Base-by-base conservation (phyloP, 2,797 vertebrate species). In the Mormyrus proboscirostris region DNA sequence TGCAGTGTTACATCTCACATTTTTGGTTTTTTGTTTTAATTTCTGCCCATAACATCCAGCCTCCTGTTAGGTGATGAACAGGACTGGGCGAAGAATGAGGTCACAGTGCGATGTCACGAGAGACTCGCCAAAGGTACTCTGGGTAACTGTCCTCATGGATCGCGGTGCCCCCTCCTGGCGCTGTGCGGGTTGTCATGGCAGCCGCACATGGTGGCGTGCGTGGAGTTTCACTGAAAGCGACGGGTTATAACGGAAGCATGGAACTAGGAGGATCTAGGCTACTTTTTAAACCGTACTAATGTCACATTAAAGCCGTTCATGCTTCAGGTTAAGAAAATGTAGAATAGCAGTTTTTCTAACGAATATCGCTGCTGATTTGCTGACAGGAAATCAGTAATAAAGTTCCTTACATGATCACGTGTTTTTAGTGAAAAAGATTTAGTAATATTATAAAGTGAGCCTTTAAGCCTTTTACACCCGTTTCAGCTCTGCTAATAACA, bases 381-480 rank as follows among this genome's bases (percentile, higher is more conserved):
- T 85, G 83, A 10, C 49, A 22, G n/a, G 22, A 85, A 85, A 51
- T 22, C 25, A 51, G 4, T 9, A 50, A 51, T 49, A 85, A 85
- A 49, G 19, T 19, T 44, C 79, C 38, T 4, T 83, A 44, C 22
- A 84, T 57, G 33, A 86, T 57, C 14, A 57, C 33, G 5, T 2
- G 14, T 16, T 82, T 53, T 91, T n/a, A n/a, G 29, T 16, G n/a
- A 76, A 33, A 1, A 62, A 55, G 50, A 38, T 88, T 2, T 82
- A 50, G 9, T 89, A 9, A 38, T 90, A 53, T 84, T 19, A 22
- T 1, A 10, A 88, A 89, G 59, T 41, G 2, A 91, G 90, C 25
- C 87, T 91, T 93, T 90, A 91, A 93, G 91, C 92, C 93, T 94
- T 95, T 93, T 93, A 92, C 91, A 89, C 90, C 89, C 19, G n/a